A percentile compares a stretch with the other conserved stretches of the same genome.
These are phyloP conservation scores for Scaptomyza polygonia DNA, from an alignment of 2,888 invertebrate genomes.

Conservation along the genomic window DNA sequence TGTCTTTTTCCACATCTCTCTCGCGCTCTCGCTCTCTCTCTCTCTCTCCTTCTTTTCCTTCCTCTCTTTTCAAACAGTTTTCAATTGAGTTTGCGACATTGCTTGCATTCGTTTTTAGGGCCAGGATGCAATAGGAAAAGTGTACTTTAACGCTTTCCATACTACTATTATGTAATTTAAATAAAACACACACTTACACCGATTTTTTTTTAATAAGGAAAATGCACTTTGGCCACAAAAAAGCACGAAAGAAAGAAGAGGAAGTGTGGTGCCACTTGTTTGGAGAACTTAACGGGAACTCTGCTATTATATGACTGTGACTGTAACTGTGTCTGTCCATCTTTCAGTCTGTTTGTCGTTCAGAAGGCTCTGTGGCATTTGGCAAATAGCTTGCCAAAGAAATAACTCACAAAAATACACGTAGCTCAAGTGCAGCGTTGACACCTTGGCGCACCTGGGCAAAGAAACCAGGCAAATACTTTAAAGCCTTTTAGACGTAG, in stretches of 20 bases:
- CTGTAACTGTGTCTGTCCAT: constrained; percentile 7
- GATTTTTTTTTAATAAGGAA: constrained; percentile 61
- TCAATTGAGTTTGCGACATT: constrained; percentile 40
- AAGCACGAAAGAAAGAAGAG: constrained; percentile 48
- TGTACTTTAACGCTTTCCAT: constrained; percentile 19
- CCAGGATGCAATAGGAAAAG: constrained; percentile 40
- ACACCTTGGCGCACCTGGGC: constrained; percentile 62
- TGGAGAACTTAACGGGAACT: constrained; percentile 15
- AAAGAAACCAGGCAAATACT: constrained; percentile 59
- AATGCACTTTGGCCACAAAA: constrained; percentile 50
- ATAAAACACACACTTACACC: constrained; percentile 39
- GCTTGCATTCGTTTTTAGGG: neutral
- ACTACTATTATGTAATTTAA: constrained; percentile 53
- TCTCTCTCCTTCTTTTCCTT: neutral
- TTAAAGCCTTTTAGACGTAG: constrained; percentile 35
- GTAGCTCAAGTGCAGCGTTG: constrained; percentile 62
- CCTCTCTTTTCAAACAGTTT: constrained; percentile 10
- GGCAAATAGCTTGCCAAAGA: constrained; percentile 56
- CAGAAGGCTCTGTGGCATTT: constrained; percentile 50
- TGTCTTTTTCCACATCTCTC: constrained; percentile 5
- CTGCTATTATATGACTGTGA: constrained; percentile 1
- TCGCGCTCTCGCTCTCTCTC: neutral
- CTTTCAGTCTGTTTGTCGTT: constrained; percentile 7
- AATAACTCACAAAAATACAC: constrained; percentile 61
- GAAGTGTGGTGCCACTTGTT: constrained; percentile 38